Evolutionary conservation across 2,888 invertebrate species (phyloP).

Genomic region (Dicyrtoma fusca): DNA sequence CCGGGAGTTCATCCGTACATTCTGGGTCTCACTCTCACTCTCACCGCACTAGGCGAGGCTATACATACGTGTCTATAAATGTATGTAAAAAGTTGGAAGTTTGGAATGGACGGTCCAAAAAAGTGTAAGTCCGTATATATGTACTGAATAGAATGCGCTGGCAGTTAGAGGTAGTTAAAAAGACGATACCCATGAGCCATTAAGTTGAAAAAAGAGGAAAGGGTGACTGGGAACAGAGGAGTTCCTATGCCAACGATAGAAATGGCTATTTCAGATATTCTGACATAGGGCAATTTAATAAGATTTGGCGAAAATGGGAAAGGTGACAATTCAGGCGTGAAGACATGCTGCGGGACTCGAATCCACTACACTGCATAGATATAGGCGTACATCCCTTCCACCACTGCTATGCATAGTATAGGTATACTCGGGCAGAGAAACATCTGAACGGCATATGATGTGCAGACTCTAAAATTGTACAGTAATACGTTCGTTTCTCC

Average conservation of each 20-base stretch:
- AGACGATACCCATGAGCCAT: constrained; percentile 46
- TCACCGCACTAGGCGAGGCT: too few species aligned
- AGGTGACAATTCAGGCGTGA: constrained; percentile 58
- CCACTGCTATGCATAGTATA: not conserved
- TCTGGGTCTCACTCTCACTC: too few species aligned
- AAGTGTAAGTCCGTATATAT: constrained; percentile 25
- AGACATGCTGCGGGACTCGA: constrained; percentile 50
- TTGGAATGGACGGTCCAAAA: constrained; percentile 8
- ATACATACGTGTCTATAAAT: not conserved
- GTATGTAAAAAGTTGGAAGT: not conserved
- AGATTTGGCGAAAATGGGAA: constrained; percentile 58
- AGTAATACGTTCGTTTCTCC: constrained; percentile 10
- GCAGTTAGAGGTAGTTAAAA: constrained; percentile 45
- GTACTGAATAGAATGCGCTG: constrained; percentile 38
- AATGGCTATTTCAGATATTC: constrained; percentile 58
- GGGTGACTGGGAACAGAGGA: constrained; percentile 39
- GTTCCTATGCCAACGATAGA: constrained; percentile 54
- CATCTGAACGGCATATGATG: too few species aligned
- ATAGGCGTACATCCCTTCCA: constrained; percentile 28
- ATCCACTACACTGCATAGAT: constrained; percentile 31
- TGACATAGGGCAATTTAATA: constrained; percentile 58
- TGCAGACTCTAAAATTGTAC: not conserved
- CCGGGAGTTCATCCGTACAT: too few species aligned
- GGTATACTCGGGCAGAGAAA: too few species aligned
- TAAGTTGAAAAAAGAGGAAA: constrained; percentile 43